These are phyloP conservation scores for Benthosema pterotum DNA, from an alignment of 2,797 vertebrate genomes.

Conservation along the genomic window DNA sequence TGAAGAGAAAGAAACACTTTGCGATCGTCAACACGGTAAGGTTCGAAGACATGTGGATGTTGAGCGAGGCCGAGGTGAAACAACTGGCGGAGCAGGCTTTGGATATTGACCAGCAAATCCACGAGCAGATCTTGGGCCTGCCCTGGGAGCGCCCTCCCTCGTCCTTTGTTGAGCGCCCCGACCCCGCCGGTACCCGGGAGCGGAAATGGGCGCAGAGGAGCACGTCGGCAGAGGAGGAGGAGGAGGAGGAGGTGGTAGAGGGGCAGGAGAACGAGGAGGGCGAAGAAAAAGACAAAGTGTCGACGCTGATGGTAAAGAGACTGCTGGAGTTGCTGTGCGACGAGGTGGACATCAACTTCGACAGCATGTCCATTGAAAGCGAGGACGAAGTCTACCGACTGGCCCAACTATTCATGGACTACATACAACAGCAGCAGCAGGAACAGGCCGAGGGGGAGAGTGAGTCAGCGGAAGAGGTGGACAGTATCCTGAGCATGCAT, in stretches of 20 bases:
- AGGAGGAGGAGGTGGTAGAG: slow-evolving; percentile 8
- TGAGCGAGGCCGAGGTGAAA: slow-evolving; percentile 86
- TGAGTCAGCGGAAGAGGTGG: slow-evolving; percentile 19
- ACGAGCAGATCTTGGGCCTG: slow-evolving; percentile 81
- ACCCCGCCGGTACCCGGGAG: slow-evolving; percentile 59
- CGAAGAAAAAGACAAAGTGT: slow-evolving; percentile 38
- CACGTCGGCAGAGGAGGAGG: not conserved
- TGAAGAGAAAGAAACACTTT: too few relatives aligned
- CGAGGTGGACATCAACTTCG: slow-evolving; percentile 67
- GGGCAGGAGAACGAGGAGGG: slow-evolving; percentile 5
- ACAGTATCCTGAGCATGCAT: slow-evolving; percentile 63
- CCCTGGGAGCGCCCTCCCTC: slow-evolving; percentile 73
- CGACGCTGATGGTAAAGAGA: slow-evolving; percentile 64
- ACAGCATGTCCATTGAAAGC: slow-evolving; percentile 81
- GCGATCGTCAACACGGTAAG: too few relatives aligned
- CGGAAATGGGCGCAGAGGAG: slow-evolving; percentile 20
- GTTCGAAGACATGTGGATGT: too few relatives aligned
- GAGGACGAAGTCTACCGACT: slow-evolving; percentile 81
- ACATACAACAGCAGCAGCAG: slow-evolving; percentile 64
- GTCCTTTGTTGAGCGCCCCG: slow-evolving; percentile 66
- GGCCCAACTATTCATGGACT: slow-evolving; percentile 81
- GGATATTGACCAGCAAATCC: slow-evolving; percentile 78
- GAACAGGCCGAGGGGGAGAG: slow-evolving; percentile 47
- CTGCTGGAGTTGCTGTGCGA: slow-evolving; percentile 84
- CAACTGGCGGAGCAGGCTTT: slow-evolving; percentile 73